phyloP scores from a whole-genome alignment of 2,113 vertebrate genomes.

The Nansenia antarctica region DNA sequence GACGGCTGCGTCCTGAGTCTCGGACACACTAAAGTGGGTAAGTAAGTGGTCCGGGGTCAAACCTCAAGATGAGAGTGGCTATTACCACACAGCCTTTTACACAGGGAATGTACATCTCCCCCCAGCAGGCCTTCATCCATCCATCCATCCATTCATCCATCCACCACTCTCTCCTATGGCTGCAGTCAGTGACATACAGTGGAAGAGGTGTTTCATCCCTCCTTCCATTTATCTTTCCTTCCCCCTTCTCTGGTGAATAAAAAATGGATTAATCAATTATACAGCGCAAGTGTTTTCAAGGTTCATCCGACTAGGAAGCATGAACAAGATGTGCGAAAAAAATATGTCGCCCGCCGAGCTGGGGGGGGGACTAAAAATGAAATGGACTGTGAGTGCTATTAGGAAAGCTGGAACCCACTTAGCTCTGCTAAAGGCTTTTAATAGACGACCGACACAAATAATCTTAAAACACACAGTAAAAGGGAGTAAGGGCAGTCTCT shows the following conservation, averaged over 20 bases:
- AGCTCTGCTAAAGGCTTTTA: not conserved
- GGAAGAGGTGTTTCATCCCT: not conserved
- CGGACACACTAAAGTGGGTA: conserved; percentile 65
- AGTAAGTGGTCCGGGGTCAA: conserved; percentile 61
- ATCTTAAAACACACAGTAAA: not conserved
- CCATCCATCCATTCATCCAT: conserved; percentile 18
- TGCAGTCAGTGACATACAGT: not conserved
- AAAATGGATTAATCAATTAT: conserved; percentile 54
- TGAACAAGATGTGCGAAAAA: conserved; percentile 14
- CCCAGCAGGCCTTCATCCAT: conserved; percentile 4
- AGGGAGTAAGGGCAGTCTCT: not conserved
- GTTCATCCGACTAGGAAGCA: conserved; percentile 3
- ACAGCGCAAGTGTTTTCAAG: conserved; percentile 25
- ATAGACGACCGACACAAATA: not conserved
- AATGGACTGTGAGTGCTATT: not conserved
- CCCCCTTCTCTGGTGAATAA: conserved; percentile 39
- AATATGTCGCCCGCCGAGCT: conserved; percentile 32
- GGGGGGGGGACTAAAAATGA: conserved; percentile 38
- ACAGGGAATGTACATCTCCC: conserved; percentile 11
- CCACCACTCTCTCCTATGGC: conserved; percentile 1
- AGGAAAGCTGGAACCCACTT: not conserved
- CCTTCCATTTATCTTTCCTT: not conserved
- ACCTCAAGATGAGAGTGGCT: conserved; percentile 31
- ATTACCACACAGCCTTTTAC: conserved; percentile 21
- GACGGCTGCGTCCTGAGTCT: conserved; percentile 67